phyloP scores from a whole-genome alignment of 1,140 invertebrate genomes.

The Monochamus saltuarius region DNA sequence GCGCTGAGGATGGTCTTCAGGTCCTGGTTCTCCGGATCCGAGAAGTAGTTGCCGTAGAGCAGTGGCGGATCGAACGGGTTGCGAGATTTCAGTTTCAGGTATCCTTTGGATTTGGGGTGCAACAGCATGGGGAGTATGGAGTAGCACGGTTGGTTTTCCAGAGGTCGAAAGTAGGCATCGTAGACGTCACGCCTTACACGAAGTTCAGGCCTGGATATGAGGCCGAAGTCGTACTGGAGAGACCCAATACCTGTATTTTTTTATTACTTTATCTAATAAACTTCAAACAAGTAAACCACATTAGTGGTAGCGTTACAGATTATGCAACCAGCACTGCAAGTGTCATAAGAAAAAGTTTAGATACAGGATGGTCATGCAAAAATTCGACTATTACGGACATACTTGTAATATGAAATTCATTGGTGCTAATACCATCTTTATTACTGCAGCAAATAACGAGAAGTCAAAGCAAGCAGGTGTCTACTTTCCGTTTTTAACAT shows the following conservation, averaged over 20 bases:
- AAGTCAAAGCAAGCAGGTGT: no score
- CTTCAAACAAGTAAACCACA: no score
- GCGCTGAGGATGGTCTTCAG: conserved; percentile 24
- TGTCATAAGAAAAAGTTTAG: no score
- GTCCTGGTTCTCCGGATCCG: conserved; percentile 56
- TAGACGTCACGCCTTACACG: conserved; percentile 35
- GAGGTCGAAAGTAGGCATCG: conserved; percentile 32
- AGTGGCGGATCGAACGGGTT: conserved; percentile 72
- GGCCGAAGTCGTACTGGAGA: conserved; percentile 41
- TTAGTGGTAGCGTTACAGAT: no score
- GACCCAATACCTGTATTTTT: conserved; percentile 30
- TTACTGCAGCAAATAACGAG: no score
- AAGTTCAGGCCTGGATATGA: conserved; percentile 18
- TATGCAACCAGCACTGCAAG: no score
- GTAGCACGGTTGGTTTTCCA: conserved; percentile 60
- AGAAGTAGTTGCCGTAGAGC: conserved; percentile 64
- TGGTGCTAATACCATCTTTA: no score
- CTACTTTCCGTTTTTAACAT: no score
- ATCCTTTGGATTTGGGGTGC: conserved; percentile 71
- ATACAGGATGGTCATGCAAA: no score
- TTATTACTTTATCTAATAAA: conserved; percentile 44
- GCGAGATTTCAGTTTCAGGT: conserved; percentile 62
- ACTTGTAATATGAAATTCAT: background rate
- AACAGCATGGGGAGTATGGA: conserved; percentile 70
- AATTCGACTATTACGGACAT: no score